Base-by-base conservation (phyloP, 2,888 invertebrate genomes). In the Asteroscopus sphinx region DNA sequence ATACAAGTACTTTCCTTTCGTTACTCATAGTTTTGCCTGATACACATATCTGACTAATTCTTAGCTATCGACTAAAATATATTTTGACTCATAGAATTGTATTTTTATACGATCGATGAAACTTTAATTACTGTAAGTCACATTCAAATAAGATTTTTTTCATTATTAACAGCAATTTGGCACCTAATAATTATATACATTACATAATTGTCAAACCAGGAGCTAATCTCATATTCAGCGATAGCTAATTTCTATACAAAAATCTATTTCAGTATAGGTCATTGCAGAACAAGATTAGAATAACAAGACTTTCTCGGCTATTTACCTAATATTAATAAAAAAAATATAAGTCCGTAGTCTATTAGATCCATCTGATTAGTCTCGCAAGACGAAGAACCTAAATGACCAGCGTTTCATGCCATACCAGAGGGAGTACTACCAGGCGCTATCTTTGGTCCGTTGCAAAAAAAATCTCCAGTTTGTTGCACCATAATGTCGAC, bases 21-120 rank as follows among this genome's bases (percentile, higher is more conserved):
- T 76, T 76, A 68, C 72, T 72, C 76, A 71, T 45, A 55, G 44
- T 51, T 45, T 46, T 44, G 57, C 25, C 54, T 51, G 42, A 60
- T 54, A 54, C 44, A 52, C 21, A 51, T n/a, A 37, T 56, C 44
- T 73, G 73, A 76, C 73, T 76, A 76, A 76, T 58, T 64, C 49
- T 1, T 49, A 42, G 47, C 37, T 35, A 48, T 67, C 45, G 39
- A 26, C 35, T 60, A 41, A 28, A 51, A 39, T 49, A 58, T 17
- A 59, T 44, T 46, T 75, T 72, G 58, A 61, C 59, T 72, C 62
- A 66, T 54, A 26, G 26, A 44, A 57, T 42, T 28, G 16, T 39
- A 41, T 54, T 46, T 59, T 30, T 8, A 25, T 16, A 28, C 33
- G 28, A 12, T 9, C 47, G n/a, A n/a, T n/a, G n/a, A n/a, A n/a